phyloP scores from a whole-genome alignment of 64 coral and sea anemone genomes.

The Porites australiensis region DNA sequence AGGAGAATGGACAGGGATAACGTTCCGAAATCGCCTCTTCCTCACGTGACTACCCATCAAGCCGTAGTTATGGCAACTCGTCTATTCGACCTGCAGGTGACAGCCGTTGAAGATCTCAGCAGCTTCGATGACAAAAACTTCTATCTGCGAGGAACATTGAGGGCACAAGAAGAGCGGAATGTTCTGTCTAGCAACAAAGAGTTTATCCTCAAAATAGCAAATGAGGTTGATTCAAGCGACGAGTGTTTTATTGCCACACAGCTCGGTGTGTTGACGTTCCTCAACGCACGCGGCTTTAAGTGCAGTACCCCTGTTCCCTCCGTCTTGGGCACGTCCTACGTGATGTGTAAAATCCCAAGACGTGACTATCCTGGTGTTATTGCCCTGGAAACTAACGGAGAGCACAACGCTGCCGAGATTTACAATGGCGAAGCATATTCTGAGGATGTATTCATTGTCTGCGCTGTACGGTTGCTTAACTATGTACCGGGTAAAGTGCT shows the following conservation, averaged over 20 bases:
- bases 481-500: conserved; percentile 8
- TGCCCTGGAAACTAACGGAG: background rate
- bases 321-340: background rate
- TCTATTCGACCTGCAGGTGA: conserved; percentile 49
- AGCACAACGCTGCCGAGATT: background rate
- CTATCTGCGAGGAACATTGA: conserved; percentile 25
- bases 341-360: conserved; percentile 25
- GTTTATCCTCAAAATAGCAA: conserved; percentile 67
- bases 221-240: conserved; percentile 48
- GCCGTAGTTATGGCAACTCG: conserved; percentile 42
- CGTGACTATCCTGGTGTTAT: background rate
- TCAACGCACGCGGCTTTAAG: background rate
- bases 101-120: conserved; percentile 44
- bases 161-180: too few species aligned
- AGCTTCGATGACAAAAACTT: conserved; percentile 67
- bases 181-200: background rate
- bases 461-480: background rate
- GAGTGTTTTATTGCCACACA: conserved; percentile 19
- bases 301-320: conserved; percentile 11
- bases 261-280: conserved; percentile 50
- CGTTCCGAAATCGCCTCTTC: background rate
- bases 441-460: conserved; percentile 9
- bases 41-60: conserved; percentile 31
- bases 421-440: conserved; percentile 22
- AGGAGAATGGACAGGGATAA: background rate